Evolutionary conservation across 2,113 vertebrate species (phyloP), one percentile per base, ranked within the genome.

Genomic region (Strix uralensis): DNA sequence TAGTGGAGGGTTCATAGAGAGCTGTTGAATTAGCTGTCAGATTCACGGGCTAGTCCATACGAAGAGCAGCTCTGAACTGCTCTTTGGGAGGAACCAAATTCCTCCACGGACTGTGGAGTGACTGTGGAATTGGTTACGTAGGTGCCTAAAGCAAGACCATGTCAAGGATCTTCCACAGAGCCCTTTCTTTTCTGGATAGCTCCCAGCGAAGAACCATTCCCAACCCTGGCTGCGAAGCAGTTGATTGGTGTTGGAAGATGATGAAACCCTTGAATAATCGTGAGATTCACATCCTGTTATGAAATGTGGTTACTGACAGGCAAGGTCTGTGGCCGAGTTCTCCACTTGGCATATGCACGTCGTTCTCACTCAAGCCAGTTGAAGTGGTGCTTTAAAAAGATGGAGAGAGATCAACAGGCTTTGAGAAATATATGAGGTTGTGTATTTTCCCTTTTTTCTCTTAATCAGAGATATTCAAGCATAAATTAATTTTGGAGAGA

Each of bases 401-500:
- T 80, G 38, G 75, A 89, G 70, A 91, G 74, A 82, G 77, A 91
- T 89, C 78, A 79, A 82, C 81, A 89, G 36, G 71, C 88, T 89
- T 95, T 95, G 94, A 86, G 89, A 92, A 96, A 88, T 92, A 92
- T 1, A 78, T 34, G 55, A 77, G 20, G 42, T 81, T 61, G 34
- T 90, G 36, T 78, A 93, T 98, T 97, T 97, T 95, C 95, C 90
- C 90, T 92, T 96, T 94, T 86, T 62, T 29, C 17, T 94, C 75
- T 94, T 96, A 94, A 97, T 96, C 92, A 73, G 77, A 96, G 44
- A 72, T 96, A 94, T 36, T 96, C 79, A 74, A 96, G 85, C 65
- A 20, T 94, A 97, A 97, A 95, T 96, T 95, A 92, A 93, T 98
- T 97, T 92, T 91, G 69, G 61, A 97, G 67, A 92, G 95, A 97